These are phyloP conservation scores for Cephus rjabovi DNA, from an alignment of 2,888 invertebrate genomes.

Conservation along the genomic window DNA sequence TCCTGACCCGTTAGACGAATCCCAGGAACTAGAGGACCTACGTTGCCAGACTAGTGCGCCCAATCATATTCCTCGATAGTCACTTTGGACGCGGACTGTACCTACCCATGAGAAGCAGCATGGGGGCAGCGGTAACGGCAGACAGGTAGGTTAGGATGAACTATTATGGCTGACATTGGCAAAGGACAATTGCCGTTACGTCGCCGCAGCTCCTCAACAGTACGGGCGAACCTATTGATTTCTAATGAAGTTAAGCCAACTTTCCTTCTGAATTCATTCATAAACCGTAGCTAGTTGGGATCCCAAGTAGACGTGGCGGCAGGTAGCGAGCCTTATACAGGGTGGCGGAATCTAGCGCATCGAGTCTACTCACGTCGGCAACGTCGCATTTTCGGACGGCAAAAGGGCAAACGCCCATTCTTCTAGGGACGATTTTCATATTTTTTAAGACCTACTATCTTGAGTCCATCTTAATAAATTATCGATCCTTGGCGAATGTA, in stretches of 20 bases:
- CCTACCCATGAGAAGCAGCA: too few relatives aligned
- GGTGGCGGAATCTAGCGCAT: conserved; percentile 4
- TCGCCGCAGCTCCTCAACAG: too few relatives aligned
- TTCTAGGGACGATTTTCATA: conserved; percentile 9
- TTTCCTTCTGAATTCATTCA: conserved; percentile 32
- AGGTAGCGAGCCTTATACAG: conserved; percentile 11
- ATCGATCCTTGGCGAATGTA: too few relatives aligned
- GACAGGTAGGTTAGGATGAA: too few relatives aligned
- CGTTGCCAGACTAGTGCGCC: too few relatives aligned
- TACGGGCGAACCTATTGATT: conserved; percentile 37
- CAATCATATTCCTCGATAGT: too few relatives aligned
- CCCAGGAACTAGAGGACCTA: too few relatives aligned
- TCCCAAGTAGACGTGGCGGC: not conserved
- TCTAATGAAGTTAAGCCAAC: conserved; percentile 37
- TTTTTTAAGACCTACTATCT: not conserved
- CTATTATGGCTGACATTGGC: too few relatives aligned
- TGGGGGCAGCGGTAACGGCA: too few relatives aligned
- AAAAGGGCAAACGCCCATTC: conserved; percentile 7
- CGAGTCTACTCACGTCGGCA: not conserved
- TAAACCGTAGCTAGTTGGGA: conserved; percentile 7
- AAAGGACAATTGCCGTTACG: too few relatives aligned
- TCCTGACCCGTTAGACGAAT: too few relatives aligned
- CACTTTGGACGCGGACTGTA: too few relatives aligned
- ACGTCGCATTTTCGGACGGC: conserved; percentile 8
- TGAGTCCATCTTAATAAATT: not conserved